A percentile compares a stretch with the other conserved stretches of the same genome.
These are phyloP conservation scores for Psilopsiagon aymara DNA, from an alignment of 2,113 vertebrate genomes.

Conservation along the genomic window DNA sequence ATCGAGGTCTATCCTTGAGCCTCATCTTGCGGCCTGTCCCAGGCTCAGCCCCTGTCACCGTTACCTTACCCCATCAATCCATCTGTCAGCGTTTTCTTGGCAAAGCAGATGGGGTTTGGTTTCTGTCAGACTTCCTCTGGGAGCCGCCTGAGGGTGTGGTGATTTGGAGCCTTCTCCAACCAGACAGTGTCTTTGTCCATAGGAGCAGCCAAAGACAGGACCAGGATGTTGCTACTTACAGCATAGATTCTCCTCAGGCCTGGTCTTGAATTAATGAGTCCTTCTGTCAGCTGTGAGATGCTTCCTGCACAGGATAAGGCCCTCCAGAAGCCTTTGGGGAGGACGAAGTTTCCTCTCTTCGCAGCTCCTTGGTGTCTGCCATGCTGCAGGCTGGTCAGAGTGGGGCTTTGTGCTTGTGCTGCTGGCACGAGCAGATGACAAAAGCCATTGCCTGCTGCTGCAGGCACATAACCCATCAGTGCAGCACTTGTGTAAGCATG, in stretches of 20 bases:
- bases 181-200: background rate
- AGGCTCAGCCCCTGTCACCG: background rate
- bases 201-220: no score
- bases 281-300: background rate
- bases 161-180: background rate
- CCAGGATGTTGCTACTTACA: background rate
- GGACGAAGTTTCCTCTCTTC: background rate
- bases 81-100: background rate
- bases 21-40: background rate
- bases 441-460: background rate
- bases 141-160: fast-evolving
- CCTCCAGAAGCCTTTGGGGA: background rate
- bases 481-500: no score
- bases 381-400: fast-evolving
- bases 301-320: background rate
- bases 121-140: background rate
- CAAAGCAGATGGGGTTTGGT: background rate
- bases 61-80: background rate
- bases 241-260: background rate
- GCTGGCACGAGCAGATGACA: background rate
- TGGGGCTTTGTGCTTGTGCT: background rate
- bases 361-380: background rate
- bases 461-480: background rate
- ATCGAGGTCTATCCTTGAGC: background rate
- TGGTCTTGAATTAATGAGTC: background rate